A percentile compares a stretch with the other conserved stretches of the same genome.
Conservation (phyloP, 2,113 vertebrate species). For the Pomatostomus ruficeps region DNA sequence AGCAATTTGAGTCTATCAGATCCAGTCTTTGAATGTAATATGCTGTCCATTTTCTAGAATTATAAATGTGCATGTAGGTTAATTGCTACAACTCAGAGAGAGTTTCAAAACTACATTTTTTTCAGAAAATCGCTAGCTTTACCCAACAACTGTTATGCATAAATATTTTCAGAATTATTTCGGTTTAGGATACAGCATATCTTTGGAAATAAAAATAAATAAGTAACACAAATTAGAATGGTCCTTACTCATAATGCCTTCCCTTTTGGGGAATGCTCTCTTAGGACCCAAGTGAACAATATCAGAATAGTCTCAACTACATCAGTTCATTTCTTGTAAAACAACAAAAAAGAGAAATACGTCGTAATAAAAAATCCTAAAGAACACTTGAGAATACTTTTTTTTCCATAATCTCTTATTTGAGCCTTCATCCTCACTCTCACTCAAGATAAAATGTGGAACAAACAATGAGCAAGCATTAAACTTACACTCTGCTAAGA, state of each 20-base stretch:
- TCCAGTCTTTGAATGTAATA: slow-evolving; percentile 80
- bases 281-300: not conserved
- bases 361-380: not conserved
- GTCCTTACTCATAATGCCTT: not conserved
- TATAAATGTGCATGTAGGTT: slow-evolving; percentile 81
- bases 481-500: not conserved
- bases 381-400: not conserved
- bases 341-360: fast-evolving
- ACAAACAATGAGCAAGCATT: not conserved
- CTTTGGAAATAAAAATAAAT: not conserved
- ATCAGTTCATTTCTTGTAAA: not conserved
- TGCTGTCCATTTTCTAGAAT: slow-evolving; percentile 77
- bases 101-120: slow-evolving; percentile 68
- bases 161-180: slow-evolving; percentile 7
- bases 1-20: slow-evolving; percentile 84
- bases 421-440: not conserved
- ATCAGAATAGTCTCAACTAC: not conserved
- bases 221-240: not conserved
- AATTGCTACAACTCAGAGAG: slow-evolving; percentile 77
- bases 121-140: slow-evolving; percentile 18
- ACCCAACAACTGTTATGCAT: not conserved
- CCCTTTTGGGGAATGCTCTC: not conserved
- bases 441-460: not conserved
- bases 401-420: not conserved
- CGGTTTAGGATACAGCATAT: not conserved